Evolutionary conservation across 2,113 vertebrate species (phyloP).

Genomic region (Xyrauchen texanus): DNA sequence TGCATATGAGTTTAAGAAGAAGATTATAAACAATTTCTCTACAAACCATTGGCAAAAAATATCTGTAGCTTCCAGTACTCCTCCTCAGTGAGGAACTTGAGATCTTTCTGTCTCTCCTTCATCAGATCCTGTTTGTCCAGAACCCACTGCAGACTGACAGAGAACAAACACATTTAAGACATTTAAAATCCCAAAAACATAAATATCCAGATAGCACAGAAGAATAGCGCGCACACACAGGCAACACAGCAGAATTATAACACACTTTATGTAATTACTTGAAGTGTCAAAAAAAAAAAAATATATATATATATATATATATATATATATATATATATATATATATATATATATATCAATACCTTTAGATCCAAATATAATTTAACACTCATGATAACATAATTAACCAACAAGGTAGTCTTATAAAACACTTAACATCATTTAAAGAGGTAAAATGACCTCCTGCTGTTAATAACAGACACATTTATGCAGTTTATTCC

Average conservation of each 20-base stretch:
- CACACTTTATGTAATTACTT: too few species aligned
- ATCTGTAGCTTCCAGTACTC: slow-evolving; percentile 99
- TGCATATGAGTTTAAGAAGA: neutral
- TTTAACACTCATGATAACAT: neutral
- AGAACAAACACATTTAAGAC: neutral
- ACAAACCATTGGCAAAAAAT: slow-evolving; percentile 97
- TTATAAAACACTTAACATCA: neutral
- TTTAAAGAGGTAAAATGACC: neutral
- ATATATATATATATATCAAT: too few species aligned
- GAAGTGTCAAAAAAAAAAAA: too few species aligned
- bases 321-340: too few species aligned
- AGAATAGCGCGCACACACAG: too few species aligned
- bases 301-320: too few species aligned
- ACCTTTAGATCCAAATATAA: too few species aligned
- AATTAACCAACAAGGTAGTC: neutral
- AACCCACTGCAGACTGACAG: slow-evolving; percentile 96
- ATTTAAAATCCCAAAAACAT: slow-evolving; percentile 8
- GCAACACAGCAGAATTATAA: too few species aligned
- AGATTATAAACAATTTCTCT: neutral
- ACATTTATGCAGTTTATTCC: neutral
- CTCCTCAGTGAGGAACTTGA: slow-evolving; percentile 95
- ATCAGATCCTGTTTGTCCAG: slow-evolving; percentile 98
- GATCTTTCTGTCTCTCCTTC: slow-evolving; percentile 97
- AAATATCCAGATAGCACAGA: neutral
- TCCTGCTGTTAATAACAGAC: neutral